These are phyloP conservation scores for Diogma glabrata DNA, from an alignment of 2,888 invertebrate species.

Conservation along the genomic window DNA sequence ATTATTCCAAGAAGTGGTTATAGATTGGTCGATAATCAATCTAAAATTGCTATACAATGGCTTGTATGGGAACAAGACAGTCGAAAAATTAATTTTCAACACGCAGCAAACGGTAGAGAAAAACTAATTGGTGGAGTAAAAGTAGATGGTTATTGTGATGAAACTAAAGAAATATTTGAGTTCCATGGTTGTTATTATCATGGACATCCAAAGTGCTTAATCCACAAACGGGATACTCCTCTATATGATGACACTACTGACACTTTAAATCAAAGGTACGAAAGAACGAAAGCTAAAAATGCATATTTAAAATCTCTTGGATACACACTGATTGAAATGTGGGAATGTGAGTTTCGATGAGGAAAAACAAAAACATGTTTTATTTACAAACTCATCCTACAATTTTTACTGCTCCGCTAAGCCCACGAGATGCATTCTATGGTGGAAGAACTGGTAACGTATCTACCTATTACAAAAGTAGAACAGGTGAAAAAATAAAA, in stretches of 20 bases:
- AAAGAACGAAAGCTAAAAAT: background rate
- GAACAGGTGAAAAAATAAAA: conserved; percentile 13
- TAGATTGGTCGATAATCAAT: conserved; percentile 22
- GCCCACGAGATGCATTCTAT: background rate
- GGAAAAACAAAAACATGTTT: too few relatives aligned
- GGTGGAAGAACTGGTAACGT: background rate
- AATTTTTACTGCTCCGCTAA: background rate
- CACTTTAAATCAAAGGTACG: background rate
- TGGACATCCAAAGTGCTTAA: background rate
- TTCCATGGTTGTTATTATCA: background rate
- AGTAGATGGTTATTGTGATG: background rate
- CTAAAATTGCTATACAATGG: conserved; percentile 9
- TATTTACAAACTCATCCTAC: conserved; percentile 3
- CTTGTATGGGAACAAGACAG: background rate
- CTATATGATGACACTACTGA: background rate
- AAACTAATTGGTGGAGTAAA: background rate
- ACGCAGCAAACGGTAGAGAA: background rate
- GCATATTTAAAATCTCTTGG: background rate
- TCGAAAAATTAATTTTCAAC: background rate
- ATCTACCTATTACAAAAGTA: background rate
- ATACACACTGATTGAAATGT: background rate
- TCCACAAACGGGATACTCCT: background rate
- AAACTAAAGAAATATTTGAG: background rate
- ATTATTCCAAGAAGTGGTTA: conserved; percentile 24
- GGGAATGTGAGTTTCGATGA: background rate